Evolutionary conservation across 2,888 invertebrate genomes (phyloP).

Genomic region (Bimastos eiseni): DNA sequence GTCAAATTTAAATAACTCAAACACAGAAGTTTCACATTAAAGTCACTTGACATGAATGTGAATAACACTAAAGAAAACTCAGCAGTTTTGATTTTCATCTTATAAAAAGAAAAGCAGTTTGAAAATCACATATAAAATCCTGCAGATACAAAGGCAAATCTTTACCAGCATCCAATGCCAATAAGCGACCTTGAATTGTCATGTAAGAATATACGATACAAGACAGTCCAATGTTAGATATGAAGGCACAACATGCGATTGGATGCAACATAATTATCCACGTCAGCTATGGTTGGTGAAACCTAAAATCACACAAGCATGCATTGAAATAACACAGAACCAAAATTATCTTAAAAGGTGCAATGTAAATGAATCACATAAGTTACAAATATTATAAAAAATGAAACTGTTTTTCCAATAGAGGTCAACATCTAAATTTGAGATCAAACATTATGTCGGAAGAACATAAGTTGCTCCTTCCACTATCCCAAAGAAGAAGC

Average conservation of each 20-base stretch:
- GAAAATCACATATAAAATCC: not conserved
- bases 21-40: not conserved
- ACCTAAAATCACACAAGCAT: not conserved
- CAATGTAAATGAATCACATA: not conserved
- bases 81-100: not conserved
- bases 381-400: not conserved
- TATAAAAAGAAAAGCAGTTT: not conserved
- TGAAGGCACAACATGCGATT: not conserved
- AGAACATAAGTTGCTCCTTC: not conserved
- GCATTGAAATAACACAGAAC: not conserved
- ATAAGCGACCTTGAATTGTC: not conserved
- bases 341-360: not conserved
- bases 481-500: not conserved
- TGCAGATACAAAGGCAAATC: slow-evolving; percentile 13
- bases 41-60: not conserved
- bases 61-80: slow-evolving; percentile 2
- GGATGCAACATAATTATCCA: not conserved
- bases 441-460: not conserved
- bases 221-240: not conserved
- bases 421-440: not conserved
- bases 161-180: not conserved
- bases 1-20: not conserved
- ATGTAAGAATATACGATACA: not conserved
- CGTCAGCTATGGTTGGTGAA: not conserved
- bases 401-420: not conserved